Percentiles rank a stretch among this genome's conserved stretches.
Evolutionary conservation across 2,888 invertebrate genomes (phyloP).

Genomic region (Fragum sueziense): DNA sequence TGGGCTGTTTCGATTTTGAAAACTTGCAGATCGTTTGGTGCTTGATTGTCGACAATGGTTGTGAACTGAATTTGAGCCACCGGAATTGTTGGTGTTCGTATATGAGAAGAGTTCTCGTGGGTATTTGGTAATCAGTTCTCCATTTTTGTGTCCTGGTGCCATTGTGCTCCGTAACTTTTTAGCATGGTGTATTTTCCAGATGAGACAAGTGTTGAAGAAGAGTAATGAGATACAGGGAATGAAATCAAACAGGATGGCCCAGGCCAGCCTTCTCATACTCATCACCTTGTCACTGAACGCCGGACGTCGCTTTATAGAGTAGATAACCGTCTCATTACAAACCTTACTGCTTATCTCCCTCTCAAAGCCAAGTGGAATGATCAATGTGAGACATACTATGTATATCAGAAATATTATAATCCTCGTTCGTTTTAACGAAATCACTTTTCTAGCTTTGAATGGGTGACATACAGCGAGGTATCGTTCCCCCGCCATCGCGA

Average conservation of each 20-base stretch:
- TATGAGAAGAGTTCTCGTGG: conserved; percentile 59
- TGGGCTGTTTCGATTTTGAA: conserved; percentile 29
- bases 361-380: conserved; percentile 76
- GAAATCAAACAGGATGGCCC: conserved; percentile 78
- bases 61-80: conserved; percentile 31
- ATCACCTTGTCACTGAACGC: conserved; percentile 60
- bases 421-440: conserved; percentile 76
- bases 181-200: conserved; percentile 70
- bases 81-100: conserved; percentile 39
- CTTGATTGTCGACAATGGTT: conserved; percentile 10
- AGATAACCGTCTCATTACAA: conserved; percentile 56
- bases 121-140: conserved; percentile 48
- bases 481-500: conserved; percentile 80
- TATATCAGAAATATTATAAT: conserved; percentile 72
- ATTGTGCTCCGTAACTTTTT: conserved; percentile 74
- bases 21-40: not conserved
- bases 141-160: conserved; percentile 63
- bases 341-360: conserved; percentile 60
- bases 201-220: conserved; percentile 78
- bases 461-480: conserved; percentile 81
- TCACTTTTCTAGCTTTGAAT: conserved; percentile 77
- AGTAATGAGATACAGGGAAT: conserved; percentile 77
- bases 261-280: conserved; percentile 69
- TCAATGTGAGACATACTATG: conserved; percentile 66
- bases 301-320: conserved; percentile 56